These are phyloP conservation scores for Arenaria interpres DNA, from an alignment of 2,113 vertebrate species.

Conservation along the genomic window DNA sequence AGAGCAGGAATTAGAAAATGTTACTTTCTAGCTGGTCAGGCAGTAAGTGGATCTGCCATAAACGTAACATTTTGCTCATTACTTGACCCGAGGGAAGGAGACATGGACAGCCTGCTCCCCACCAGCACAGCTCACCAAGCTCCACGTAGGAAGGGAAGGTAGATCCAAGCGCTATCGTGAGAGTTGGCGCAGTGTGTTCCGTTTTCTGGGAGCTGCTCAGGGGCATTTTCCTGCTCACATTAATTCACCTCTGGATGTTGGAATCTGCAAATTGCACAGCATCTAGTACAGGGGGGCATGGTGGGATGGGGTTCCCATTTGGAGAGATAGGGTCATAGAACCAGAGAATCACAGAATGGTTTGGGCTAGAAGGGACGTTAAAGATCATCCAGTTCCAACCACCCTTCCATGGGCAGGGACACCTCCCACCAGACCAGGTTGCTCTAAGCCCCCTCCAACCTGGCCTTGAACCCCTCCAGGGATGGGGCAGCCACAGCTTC, in stretches of 20 bases:
- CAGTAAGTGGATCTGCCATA: background rate
- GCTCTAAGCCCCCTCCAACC: too few species aligned
- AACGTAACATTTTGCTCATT: background rate
- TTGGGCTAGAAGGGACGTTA: background rate
- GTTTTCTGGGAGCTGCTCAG: background rate
- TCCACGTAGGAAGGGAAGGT: background rate
- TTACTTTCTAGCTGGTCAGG: background rate
- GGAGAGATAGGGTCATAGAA: background rate
- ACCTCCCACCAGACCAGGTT: background rate
- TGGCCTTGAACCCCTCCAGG: background rate
- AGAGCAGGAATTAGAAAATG: conserved; percentile 12
- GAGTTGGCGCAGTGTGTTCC: background rate
- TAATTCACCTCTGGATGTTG: background rate
- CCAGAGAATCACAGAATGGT: background rate
- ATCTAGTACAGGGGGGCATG: background rate
- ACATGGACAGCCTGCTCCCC: background rate
- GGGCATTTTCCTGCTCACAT: background rate
- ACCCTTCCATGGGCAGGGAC: background rate
- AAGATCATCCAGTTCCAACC: background rate
- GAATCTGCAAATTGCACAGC: background rate
- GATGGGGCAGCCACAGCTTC: background rate
- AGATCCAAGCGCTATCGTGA: accelerated
- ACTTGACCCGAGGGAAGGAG: background rate
- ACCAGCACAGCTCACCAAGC: background rate
- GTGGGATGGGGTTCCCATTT: background rate